Evolutionary conservation across 2,888 invertebrate genomes (phyloP), one percentile per base, ranked within the genome.

Genomic region (Drosophila nigricruria): DNA sequence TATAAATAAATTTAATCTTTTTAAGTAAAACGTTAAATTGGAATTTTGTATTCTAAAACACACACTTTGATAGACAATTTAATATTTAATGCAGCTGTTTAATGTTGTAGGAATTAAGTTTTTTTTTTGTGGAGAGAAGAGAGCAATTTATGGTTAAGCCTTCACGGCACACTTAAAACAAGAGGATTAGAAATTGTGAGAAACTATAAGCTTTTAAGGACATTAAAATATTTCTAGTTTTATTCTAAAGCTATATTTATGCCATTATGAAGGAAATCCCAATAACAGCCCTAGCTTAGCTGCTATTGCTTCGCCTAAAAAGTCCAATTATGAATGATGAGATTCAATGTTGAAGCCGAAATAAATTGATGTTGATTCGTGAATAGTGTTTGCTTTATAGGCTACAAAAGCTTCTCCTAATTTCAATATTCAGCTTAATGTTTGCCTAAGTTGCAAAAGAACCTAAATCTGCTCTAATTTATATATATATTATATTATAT

Each of bases 1-100:
- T 49, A 49, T 49, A 49, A 49, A 49, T 49, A 49, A 49, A 49
- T 49, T 32, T 49, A 32, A 49, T 49, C 27, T 18, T 18, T 18
- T 30, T 8, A 18, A 49, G 30, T 18, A 18, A 18, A 49, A 4
- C 18, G 14, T 30, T 14, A 49, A 49, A 32, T 49, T 30, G 3
- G 3, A 18, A 18, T 32, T 30, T 49, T 30, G 18, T 27, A 27
- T 4, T 27, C 25, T 6, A 23, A 43, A 23, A 23, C 9, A 25
- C 9, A 25, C 9, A n/a, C n/a, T 10, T 27, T 30, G 27, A 47
- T 30, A 49, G 12, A 1, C 1, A 14, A 14, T 20, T 49, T 14
- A 12, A 30, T 18, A n/a, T 12, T 12, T 18, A 5, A n/a, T 12
- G 3, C 5, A 36, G 10, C 23, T 23, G 12, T 3, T 25, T 34